Evolutionary conservation across 2,888 invertebrate genomes (phyloP), one percentile per base, ranked within the genome.

Genomic region (Lampropteryx suffumata): DNA sequence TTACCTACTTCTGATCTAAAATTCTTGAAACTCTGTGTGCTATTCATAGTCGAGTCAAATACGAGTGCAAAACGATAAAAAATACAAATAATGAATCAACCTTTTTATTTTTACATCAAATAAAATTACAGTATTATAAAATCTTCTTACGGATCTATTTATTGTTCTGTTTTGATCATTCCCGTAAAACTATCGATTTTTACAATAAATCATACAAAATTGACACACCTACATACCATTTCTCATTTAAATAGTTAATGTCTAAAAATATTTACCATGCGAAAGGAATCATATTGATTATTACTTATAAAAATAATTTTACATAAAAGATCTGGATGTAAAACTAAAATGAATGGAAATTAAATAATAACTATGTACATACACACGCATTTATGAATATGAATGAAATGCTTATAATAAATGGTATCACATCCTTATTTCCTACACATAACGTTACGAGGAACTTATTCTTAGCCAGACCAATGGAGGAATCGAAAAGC

Each of bases 351-450:
- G 60, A 71, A 67, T 73, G 71, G 65, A 71, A 71, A 72, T 73
- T 67, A 63, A 62, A 70, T 73, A 40, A 75, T 75, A 24, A 24
- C 7, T 24, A 53, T 60, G 74, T 80, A 83, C 72, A 77, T 76
- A 78, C 70, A 79, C 69, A 70, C 70, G 73, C 74, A 76, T 70
- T 68, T 45, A 57, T 51, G 52, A 51, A 68, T 56, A 70, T 76
- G 74, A 74, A 78, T 75, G 76, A 69, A 77, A 79, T 76, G 72
- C 88, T 87, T 84, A 88, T 61, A 79, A 76, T 82, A 86, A 83
- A 86, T 88, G 87, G 89, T 89, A 89, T 89, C 89, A 89, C 89
- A 84, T 84, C 84, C 86, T 89, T 88, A 87, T 65, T 78, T 70
- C 73, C 79, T 84, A 83, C 73, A 71, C 65, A 81, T 82, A 80